Base-by-base conservation (phyloP, 2,888 invertebrate species). In the Pelosia muscerda region DNA sequence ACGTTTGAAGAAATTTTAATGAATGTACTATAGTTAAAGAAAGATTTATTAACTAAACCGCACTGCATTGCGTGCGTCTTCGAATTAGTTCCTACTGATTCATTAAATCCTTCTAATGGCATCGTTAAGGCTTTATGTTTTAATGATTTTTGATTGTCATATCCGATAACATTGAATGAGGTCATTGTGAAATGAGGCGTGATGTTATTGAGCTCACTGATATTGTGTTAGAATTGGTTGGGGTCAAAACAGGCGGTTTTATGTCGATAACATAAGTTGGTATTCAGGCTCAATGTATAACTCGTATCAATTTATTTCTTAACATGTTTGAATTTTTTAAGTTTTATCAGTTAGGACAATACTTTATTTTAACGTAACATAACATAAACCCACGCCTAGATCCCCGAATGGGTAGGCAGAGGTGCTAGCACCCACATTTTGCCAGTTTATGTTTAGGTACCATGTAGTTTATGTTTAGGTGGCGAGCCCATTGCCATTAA, bases 1-100 rank as follows among this genome's bases (percentile, higher is more conserved):
- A 92, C 92, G 90, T 87, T 85, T 85, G 84, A 90, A 92, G 92
- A 92, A 91, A 93, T 90, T 92, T 91, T 92, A 94, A 93, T 92
- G 91, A 92, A 90, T 88, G 88, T 85, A 71, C 83, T 78, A 85
- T 89, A 89, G 88, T 90, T 91, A 85, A 84, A 79, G 75, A 76
- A 85, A 86, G 88, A 92, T 91, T 92, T 90, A 90, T 88, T 81
- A 75, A 67, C 63, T 69, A 68, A 76, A 71, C 71, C 76, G 66
- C 70, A 54, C 72, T 72, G 75, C 79, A 81, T 81, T 82, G 85
- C 82, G 84, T 84, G 84, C 76, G 78, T 68, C 68, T 57, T 68
- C 67, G 63, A 69, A 68, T 80, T 76, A 78, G 69, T 69, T 76
- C 74, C 72, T 66, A 76, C 84, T 84, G 89, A 88, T 89, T 88